Evolutionary conservation across 2,113 vertebrate species (phyloP).

Genomic region (Ageneiosus marmoratus): DNA sequence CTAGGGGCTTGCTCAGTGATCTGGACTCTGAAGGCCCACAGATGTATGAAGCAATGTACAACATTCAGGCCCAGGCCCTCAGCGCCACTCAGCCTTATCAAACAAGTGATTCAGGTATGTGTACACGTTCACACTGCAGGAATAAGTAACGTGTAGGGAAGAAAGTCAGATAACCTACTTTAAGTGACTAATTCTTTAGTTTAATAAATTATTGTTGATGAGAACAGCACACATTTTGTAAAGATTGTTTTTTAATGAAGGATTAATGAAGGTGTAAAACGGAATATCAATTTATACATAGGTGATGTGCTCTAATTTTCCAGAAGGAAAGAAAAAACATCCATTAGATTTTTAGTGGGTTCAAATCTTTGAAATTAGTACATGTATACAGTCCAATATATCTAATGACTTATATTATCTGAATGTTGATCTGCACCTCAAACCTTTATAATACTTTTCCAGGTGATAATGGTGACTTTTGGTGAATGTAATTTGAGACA

Average conservation of each 20-base stretch:
- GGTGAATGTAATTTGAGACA: neutral
- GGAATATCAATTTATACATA: neutral
- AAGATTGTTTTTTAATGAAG: too few relatives aligned
- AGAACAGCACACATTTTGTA: too few relatives aligned
- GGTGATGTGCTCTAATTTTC: neutral
- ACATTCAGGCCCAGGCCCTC: slow-evolving; percentile 81
- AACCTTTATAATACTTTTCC: neutral
- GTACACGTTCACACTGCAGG: neutral
- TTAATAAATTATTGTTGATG: too few relatives aligned
- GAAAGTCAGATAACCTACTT: too few relatives aligned
- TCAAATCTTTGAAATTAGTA: neutral
- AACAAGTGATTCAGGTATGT: slow-evolving; percentile 79
- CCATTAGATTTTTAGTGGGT: neutral
- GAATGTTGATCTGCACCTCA: neutral
- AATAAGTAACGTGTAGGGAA: neutral
- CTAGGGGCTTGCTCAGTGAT: slow-evolving; percentile 70
- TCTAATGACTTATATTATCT: neutral
- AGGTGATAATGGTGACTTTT: too few relatives aligned
- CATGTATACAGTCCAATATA: too few relatives aligned
- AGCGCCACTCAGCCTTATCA: slow-evolving; percentile 61
- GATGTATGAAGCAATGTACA: slow-evolving; percentile 92
- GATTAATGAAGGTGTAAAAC: neutral
- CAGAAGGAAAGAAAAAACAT: neutral
- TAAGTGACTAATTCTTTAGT: too few relatives aligned
- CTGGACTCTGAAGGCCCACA: slow-evolving; percentile 76